Evolutionary conservation across 2,797 vertebrate genomes (phyloP), one percentile per base, ranked within the genome.

Genomic region (Poecilia velifera): DNA sequence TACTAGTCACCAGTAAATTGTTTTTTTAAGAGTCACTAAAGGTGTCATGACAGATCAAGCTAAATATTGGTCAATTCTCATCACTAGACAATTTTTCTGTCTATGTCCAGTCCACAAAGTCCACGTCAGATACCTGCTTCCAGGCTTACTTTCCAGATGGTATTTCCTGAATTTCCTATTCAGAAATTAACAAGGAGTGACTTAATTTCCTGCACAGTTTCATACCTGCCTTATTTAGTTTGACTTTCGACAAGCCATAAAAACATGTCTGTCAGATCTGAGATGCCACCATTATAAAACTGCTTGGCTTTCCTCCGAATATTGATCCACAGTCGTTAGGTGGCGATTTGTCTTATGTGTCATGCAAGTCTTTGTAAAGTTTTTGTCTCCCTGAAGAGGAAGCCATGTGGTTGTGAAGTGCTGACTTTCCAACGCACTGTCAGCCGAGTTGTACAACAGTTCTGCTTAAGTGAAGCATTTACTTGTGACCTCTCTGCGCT

Each of bases 401-500:
- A 76, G 84, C 78, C 90, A 93, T 91, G 91, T 94, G 92, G 88
- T 82, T 77, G 83, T 76, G 78, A 90, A 91, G 78, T 85, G 91
- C 91, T 89, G 90, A 92, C 89, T 87, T 43, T 84, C 87, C 87
- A 88, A 79, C 90, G 71, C 92, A 79, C 87, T 34, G 92, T 94
- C 92, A 93, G 93, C 91, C 82, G 86, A 80, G 90, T 91, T 76
- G 88, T 85, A 83, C 86, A 80, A 76, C 83, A 76, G 82, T 82
- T 87, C 84, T 87, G 86, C 88, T 90, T 89, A 91, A 93, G 90
- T 90, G 84, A 91, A 90, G 90, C 87, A 41, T 91, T 91, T 94
- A 84, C 94, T 84, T 90, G 86, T 91, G 92, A 93, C 87, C 88
- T 82, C 79, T 86, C 89, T 82, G 49, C 36, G 90, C 95, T 95